Conservation (phyloP, 2,797 vertebrate genomes). For the Ctenopoma kingsleyae region DNA sequence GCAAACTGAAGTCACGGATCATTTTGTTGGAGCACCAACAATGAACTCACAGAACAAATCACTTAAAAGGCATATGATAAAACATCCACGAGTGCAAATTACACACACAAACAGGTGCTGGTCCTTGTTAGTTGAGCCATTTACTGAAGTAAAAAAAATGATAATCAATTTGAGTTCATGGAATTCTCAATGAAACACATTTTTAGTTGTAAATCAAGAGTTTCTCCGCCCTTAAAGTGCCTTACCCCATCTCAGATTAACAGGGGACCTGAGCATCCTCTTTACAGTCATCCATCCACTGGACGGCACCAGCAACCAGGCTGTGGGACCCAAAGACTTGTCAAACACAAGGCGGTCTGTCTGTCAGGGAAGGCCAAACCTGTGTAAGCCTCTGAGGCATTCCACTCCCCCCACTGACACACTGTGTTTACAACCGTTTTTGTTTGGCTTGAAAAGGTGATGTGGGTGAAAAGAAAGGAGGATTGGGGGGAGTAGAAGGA, state of each 20-base stretch:
- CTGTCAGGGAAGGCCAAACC: constrained; percentile 78
- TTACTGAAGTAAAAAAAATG: background rate
- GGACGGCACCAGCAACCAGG: constrained; percentile 73
- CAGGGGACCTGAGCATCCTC: constrained; percentile 57
- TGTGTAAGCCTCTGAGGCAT: constrained; percentile 82
- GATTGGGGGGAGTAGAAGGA: constrained; percentile 20
- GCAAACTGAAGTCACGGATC: constrained; percentile 26
- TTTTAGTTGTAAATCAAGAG: constrained; percentile 19
- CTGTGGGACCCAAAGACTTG: constrained; percentile 74
- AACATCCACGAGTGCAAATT: constrained; percentile 45
- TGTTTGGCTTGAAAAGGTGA: constrained; percentile 85
- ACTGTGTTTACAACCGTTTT: constrained; percentile 84
- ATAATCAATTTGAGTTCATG: background rate
- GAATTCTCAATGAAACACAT: constrained; percentile 19
- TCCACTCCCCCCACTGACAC: constrained; percentile 78
- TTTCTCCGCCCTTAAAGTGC: constrained; percentile 11
- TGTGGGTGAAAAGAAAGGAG: constrained; percentile 71
- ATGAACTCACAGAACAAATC: constrained; percentile 24
- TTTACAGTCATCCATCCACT: constrained; percentile 58
- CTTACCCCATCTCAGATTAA: constrained; percentile 29
- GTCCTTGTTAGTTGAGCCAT: constrained; percentile 30
- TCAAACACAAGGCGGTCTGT: constrained; percentile 79
- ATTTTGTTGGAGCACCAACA: constrained; percentile 34
- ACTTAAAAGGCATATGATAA: constrained; percentile 52
- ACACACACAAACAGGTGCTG: constrained; percentile 45